Percentiles rank a stretch among this genome's conserved stretches.
Conservation (phyloP, 2,888 invertebrate species). For the Elysia crispata region DNA sequence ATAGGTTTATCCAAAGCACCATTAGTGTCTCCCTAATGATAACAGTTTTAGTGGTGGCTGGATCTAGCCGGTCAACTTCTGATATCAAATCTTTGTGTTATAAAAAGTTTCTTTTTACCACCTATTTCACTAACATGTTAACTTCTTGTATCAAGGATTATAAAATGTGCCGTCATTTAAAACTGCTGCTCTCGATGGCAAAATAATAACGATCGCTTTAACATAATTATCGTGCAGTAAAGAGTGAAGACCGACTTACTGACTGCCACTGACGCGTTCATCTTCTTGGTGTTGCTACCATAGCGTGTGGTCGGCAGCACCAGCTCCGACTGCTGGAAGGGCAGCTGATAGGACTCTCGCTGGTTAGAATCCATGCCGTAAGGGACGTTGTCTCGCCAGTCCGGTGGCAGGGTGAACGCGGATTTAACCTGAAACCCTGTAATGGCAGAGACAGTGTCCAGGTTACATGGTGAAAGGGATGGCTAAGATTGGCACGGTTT, state of each 20-base stretch:
- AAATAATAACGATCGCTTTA: too few species aligned
- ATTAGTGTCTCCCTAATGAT: too few species aligned
- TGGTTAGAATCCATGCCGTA: constrained; percentile 67
- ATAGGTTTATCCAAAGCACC: too few species aligned
- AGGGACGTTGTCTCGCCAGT: constrained; percentile 69
- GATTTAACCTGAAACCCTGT: constrained; percentile 67
- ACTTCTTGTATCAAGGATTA: too few species aligned
- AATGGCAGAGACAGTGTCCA: neutral
- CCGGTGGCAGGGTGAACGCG: constrained; percentile 64
- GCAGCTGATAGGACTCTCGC: constrained; percentile 66
- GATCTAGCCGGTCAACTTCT: too few species aligned
- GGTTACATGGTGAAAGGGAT: too few species aligned
- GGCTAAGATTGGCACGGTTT: too few species aligned
- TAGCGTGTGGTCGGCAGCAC: constrained; percentile 65
- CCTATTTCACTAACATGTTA: neutral
- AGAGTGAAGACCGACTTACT: constrained; percentile 67
- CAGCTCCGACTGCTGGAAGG: constrained; percentile 59
- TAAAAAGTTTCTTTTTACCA: neutral
- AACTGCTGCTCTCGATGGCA: too few species aligned
- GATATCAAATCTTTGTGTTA: too few species aligned
- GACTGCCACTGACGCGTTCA: constrained; percentile 62
- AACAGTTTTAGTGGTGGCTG: too few species aligned
- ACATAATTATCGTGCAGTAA: too few species aligned
- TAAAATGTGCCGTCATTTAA: too few species aligned
- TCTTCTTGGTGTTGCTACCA: constrained; percentile 68